Evolutionary conservation across 2,113 vertebrate species (phyloP).

Genomic region (Chamaetylas fuelleborni): DNA sequence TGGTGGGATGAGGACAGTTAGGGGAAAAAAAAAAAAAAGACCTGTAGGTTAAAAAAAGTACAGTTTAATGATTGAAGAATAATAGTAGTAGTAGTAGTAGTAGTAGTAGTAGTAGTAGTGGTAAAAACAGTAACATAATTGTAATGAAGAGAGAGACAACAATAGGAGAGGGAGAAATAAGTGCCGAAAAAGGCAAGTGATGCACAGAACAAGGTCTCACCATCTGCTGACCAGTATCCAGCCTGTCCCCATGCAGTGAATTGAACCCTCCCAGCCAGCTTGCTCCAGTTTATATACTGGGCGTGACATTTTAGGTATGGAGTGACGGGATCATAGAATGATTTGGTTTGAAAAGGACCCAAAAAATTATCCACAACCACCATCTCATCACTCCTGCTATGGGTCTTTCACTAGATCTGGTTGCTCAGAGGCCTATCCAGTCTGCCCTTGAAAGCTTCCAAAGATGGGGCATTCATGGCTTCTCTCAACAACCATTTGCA

Average conservation of each 20-base stretch:
- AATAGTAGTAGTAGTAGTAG: not conserved
- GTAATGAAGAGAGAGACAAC: not conserved
- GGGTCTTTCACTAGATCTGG: not conserved
- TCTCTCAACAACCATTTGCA: not conserved
- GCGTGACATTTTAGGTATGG: not conserved
- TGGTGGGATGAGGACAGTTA: not conserved
- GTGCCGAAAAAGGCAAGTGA: not conserved
- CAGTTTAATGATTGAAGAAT: not conserved
- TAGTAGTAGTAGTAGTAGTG: not conserved
- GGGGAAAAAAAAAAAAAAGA: not conserved
- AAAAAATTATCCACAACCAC: not conserved
- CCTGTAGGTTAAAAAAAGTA: not conserved
- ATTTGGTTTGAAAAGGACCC: not conserved
- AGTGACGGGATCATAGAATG: not conserved
- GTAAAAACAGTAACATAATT: not conserved
- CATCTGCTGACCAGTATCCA: not conserved
- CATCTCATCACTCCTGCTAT: not conserved
- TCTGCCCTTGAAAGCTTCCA: not conserved
- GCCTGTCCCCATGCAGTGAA: not conserved
- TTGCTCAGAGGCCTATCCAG: not conserved
- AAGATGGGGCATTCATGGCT: not conserved
- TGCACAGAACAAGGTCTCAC: not conserved
- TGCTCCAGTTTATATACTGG: rapidly evolving
- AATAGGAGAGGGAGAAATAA: not conserved
- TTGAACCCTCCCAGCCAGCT: not conserved